phyloP scores from a whole-genome alignment of 2,797 vertebrate species.

The Anabas testudineus region DNA sequence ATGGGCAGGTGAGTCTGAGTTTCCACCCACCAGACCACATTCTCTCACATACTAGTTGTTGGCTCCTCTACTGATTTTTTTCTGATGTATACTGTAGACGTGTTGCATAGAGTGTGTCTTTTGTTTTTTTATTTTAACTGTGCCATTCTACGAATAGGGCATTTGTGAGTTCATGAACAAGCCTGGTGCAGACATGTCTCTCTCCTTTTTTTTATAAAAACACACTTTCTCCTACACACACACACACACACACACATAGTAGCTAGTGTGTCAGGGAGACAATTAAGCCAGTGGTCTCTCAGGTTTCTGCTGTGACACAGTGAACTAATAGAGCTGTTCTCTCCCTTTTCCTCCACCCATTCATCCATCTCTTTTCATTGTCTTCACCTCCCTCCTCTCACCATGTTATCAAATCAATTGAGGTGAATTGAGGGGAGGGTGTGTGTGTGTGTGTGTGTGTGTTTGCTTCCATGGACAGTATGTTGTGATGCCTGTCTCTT shows the following conservation, averaged over 20 bases:
- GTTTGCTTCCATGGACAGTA: neutral
- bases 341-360: slow-evolving; percentile 41
- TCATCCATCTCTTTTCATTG: slow-evolving; percentile 47
- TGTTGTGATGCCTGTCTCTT: neutral
- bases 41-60: slow-evolving; percentile 84
- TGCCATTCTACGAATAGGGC: neutral
- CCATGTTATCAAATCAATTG: slow-evolving; percentile 61
- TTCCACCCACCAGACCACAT: slow-evolving; percentile 86
- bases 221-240: slow-evolving; percentile 31
- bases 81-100: slow-evolving; percentile 60
- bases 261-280: slow-evolving; percentile 86
- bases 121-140: slow-evolving; percentile 80
- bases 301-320: slow-evolving; percentile 85
- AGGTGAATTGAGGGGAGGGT: slow-evolving; percentile 21
- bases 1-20: slow-evolving; percentile 89
- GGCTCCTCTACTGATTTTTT: slow-evolving; percentile 87
- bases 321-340: slow-evolving; percentile 79
- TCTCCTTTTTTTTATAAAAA: neutral
- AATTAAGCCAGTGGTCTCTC: slow-evolving; percentile 84
- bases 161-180: slow-evolving; percentile 15
- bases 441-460: neutral
- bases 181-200: neutral
- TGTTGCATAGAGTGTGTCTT: slow-evolving; percentile 73
- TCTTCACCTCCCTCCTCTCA: slow-evolving; percentile 39
- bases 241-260: slow-evolving; percentile 58